A percentile compares a stretch with the other conserved stretches of the same genome.
phyloP scores from a whole-genome alignment of 1,140 invertebrate species.

The Pseudomyrmex gracilis region DNA sequence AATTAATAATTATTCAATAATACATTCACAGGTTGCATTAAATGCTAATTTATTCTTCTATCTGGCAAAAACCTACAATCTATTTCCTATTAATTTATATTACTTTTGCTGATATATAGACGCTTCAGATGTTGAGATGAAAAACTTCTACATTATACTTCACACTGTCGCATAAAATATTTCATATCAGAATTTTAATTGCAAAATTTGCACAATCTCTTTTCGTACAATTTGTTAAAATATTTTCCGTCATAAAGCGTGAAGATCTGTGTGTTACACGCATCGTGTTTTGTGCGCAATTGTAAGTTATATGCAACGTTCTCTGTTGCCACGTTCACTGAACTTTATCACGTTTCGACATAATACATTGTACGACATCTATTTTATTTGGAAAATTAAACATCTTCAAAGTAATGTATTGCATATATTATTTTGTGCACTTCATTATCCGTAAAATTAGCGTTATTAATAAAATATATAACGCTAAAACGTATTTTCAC shows the following conservation, averaged over 20 bases:
- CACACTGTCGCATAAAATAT: slow-evolving; percentile 14
- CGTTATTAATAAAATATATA: not conserved
- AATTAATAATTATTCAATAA: slow-evolving; percentile 69
- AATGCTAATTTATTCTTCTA: slow-evolving; percentile 64
- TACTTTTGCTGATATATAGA: slow-evolving; percentile 27
- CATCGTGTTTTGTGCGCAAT: not conserved
- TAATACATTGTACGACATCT: no score
- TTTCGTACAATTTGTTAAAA: not conserved
- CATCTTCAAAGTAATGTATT: not conserved
- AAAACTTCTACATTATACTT: not conserved
- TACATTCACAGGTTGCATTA: slow-evolving; percentile 49
- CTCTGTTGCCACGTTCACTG: no score
- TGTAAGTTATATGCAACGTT: no score
- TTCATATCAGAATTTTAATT: not conserved
- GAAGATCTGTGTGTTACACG: not conserved
- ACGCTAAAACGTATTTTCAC: no score
- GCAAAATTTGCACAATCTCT: not conserved
- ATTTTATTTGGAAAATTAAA: slow-evolving; percentile 2
- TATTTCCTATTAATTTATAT: slow-evolving; percentile 48
- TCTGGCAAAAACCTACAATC: slow-evolving; percentile 25
- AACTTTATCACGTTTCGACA: no score
- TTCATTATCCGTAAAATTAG: not conserved
- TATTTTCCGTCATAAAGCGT: not conserved
- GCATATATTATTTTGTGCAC: not conserved
- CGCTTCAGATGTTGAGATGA: not conserved